These are phyloP conservation scores for Ichneumon xanthorius DNA, from an alignment of 2,888 invertebrate genomes.

Conservation along the genomic window DNA sequence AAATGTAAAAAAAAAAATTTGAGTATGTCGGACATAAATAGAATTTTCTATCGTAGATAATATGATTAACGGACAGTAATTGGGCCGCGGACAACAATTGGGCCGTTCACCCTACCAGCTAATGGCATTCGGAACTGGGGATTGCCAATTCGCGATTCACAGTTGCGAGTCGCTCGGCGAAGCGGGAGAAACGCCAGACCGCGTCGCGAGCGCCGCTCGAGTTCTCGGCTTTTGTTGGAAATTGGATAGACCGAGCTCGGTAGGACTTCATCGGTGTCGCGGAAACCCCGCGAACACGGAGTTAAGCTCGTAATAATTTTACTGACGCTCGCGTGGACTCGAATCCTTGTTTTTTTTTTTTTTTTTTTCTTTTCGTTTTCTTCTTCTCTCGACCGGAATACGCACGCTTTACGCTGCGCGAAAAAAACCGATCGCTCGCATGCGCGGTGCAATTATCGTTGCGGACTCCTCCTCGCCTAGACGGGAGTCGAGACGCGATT, in stretches of 20 bases:
- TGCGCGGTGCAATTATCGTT: conserved; percentile 17
- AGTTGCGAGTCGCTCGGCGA: neutral
- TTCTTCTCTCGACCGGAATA: neutral
- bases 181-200: neutral
- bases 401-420: neutral
- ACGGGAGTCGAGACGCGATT: conserved; percentile 58
- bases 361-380: neutral
- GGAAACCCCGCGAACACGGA: conserved; percentile 73
- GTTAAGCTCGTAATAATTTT: conserved; percentile 76
- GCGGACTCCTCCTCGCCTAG: conserved; percentile 5
- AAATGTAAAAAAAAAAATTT: no score
- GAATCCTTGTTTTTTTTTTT: conserved; percentile 22
- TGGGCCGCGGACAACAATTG: no score
- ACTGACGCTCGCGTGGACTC: conserved; percentile 60
- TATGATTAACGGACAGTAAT: no score
- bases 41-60: no score
- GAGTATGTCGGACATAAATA: no score
- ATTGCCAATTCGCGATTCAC: neutral
- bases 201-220: neutral
- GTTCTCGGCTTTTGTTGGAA: conserved; percentile 70
- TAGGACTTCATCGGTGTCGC: conserved; percentile 77
- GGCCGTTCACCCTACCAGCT: neutral
- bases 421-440: conserved; percentile 1
- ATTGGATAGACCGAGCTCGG: conserved; percentile 77
- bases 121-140: neutral